phyloP scores from a whole-genome alignment of 1,140 invertebrate species.

The Archegozetes longisetosus region DNA sequence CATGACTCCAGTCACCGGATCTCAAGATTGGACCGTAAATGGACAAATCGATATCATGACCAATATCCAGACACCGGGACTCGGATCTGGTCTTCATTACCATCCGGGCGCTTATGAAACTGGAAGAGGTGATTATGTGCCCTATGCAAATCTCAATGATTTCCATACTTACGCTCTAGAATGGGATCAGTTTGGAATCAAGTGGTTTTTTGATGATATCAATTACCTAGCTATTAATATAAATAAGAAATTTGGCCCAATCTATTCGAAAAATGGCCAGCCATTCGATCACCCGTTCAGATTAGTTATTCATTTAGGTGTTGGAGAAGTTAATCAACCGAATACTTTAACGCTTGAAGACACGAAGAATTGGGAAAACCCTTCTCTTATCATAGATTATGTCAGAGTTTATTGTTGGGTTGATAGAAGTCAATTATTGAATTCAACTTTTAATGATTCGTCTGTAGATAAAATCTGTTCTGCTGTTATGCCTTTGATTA shows the following conservation, averaged over 20 bases:
- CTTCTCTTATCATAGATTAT: neutral
- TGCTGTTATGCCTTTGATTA: neutral
- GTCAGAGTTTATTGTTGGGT: neutral
- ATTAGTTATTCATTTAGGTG: neutral
- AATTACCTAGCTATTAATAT: neutral
- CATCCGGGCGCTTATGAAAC: neutral
- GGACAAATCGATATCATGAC: neutral
- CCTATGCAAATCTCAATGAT: too few relatives aligned
- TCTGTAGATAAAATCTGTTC: neutral
- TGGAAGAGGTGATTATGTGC: neutral
- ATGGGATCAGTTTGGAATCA: neutral
- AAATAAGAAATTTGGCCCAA: neutral
- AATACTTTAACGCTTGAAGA: neutral
- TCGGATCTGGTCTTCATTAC: neutral
- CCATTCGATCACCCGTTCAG: constrained; percentile 20
- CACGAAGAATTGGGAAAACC: neutral
- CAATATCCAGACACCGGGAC: neutral
- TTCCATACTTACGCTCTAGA: neutral
- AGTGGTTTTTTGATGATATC: neutral
- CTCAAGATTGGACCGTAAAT: neutral
- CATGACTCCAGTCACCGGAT: neutral
- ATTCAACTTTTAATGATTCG: neutral
- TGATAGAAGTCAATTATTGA: neutral
- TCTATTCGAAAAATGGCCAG: constrained; percentile 8
- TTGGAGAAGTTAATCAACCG: neutral